Evolutionary conservation across 35 echinoderm and acorn worm species (phyloP).

Genomic region (Lytechinus pictus): DNA sequence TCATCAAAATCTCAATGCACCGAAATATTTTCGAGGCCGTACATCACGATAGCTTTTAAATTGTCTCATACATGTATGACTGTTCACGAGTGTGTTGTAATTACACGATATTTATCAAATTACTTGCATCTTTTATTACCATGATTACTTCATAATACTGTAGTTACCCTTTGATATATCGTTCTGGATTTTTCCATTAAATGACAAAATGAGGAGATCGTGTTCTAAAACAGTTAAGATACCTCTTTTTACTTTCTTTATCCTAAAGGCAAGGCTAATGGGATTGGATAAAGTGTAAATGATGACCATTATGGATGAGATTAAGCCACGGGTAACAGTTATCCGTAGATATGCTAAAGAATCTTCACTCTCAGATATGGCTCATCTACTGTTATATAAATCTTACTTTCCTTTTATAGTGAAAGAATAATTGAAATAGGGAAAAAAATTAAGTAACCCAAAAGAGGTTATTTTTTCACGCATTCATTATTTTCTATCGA

Average conservation of each 20-base stretch:
- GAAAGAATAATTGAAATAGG: not conserved
- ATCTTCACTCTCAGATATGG: not conserved
- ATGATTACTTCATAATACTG: not conserved
- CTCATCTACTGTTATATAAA: not conserved
- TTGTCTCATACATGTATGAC: not conserved
- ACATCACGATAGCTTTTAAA: not conserved
- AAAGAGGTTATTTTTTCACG: too few relatives aligned
- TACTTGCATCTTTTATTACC: not conserved
- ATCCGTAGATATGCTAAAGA: not conserved
- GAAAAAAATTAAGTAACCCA: not conserved
- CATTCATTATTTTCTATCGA: too few relatives aligned
- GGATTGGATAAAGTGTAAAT: not conserved
- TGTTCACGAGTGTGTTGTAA: not conserved
- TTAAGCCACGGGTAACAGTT: not conserved
- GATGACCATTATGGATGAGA: not conserved
- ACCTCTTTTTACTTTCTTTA: not conserved
- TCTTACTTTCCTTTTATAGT: not conserved
- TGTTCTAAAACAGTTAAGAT: not conserved
- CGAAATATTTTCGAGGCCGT: not conserved
- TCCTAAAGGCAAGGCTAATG: not conserved
- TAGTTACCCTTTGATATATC: not conserved
- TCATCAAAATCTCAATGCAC: not conserved
- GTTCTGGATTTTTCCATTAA: not conserved
- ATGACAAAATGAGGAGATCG: conserved; percentile 13
- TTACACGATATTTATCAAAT: not conserved